Evolutionary conservation across 1,140 invertebrate genomes (phyloP), one percentile per base, ranked within the genome.

Genomic region (Pissodes strobi): DNA sequence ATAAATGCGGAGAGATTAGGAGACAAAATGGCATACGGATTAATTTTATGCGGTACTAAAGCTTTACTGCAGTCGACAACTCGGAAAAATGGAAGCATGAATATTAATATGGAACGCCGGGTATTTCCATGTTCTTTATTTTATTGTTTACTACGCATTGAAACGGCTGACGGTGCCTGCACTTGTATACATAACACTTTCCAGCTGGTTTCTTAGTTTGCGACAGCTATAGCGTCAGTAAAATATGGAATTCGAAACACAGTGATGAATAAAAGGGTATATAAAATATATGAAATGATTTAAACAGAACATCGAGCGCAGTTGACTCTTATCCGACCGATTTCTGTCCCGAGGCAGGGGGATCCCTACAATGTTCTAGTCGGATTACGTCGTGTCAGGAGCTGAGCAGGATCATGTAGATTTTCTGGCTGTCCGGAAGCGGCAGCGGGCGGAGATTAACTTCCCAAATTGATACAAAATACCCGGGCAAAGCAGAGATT

Each of bases 321-420:
- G n/a, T n/a, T n/a, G n/a, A n/a, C n/a, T n/a, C n/a, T n/a, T n/a
- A n/a, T n/a, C n/a, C n/a, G n/a, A n/a, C n/a, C n/a, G n/a, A n/a
- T n/a, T n/a, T n/a, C n/a, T n/a, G n/a, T n/a, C n/a, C n/a, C n/a
- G n/a, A n/a, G n/a, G n/a, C n/a, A n/a, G n/a, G n/a, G n/a, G n/a
- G n/a, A n/a, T n/a, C n/a, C n/a, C n/a, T n/a, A n/a, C n/a, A n/a
- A n/a, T n/a, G n/a, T n/a, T n/a, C n/a, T n/a, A n/a, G n/a, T 18
- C 12, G 59, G 59, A 61, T 61, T 61, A 61, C 45, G 21, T 30
- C 27, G 19, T 61, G 59, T 61, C 59, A 61, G 41, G 41, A 48
- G 48, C 59, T 52, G 59, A 61, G 41, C 8, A 19, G 41, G 41
- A 45, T 45, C 41, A 45, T 45, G 41, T 45, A 9, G 41, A 45